Evolutionary conservation across 2,888 invertebrate genomes (phyloP).

Genomic region (Pimpla rufipes): DNA sequence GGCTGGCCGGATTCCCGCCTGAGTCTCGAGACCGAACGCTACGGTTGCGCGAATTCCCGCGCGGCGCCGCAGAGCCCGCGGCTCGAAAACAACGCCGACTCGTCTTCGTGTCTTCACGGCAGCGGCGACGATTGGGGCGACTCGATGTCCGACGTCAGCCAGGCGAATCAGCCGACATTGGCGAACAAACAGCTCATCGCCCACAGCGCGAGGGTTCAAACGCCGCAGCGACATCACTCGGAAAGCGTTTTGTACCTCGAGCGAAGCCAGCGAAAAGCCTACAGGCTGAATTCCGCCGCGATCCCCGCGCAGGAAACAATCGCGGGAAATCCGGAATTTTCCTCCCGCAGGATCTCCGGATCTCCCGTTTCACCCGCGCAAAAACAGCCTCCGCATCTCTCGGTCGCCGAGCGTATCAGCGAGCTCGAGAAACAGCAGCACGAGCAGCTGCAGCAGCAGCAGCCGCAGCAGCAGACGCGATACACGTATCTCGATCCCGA

Average conservation of each 20-base stretch:
- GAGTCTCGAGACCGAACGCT: slow-evolving; percentile 73
- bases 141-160: slow-evolving; percentile 82
- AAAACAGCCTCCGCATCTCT: slow-evolving; percentile 78
- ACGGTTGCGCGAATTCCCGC: slow-evolving; percentile 61
- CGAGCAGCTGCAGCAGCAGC: slow-evolving; percentile 85
- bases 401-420: slow-evolving; percentile 87
- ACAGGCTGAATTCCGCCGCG: slow-evolving; percentile 90
- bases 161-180: slow-evolving; percentile 74
- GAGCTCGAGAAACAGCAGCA: slow-evolving; percentile 85
- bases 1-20: slow-evolving; percentile 72
- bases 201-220: slow-evolving; percentile 92
- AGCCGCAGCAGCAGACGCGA: slow-evolving; percentile 86
- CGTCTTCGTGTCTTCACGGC: slow-evolving; percentile 71
- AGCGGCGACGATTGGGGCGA: slow-evolving; percentile 78
- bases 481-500: slow-evolving; percentile 91
- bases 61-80: slow-evolving; percentile 75
- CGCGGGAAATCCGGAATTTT: slow-evolving; percentile 57
- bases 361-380: slow-evolving; percentile 83
- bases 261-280: slow-evolving; percentile 88
- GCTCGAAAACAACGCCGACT: slow-evolving; percentile 49
- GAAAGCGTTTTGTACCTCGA: slow-evolving; percentile 91
- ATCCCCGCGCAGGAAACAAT: slow-evolving; percentile 82
- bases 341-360: slow-evolving; percentile 72
- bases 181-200: slow-evolving; percentile 88
- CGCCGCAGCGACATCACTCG: slow-evolving; percentile 92